Base-by-base conservation (phyloP, 1,140 invertebrate genomes). In the Conopomorpha cramerella region DNA sequence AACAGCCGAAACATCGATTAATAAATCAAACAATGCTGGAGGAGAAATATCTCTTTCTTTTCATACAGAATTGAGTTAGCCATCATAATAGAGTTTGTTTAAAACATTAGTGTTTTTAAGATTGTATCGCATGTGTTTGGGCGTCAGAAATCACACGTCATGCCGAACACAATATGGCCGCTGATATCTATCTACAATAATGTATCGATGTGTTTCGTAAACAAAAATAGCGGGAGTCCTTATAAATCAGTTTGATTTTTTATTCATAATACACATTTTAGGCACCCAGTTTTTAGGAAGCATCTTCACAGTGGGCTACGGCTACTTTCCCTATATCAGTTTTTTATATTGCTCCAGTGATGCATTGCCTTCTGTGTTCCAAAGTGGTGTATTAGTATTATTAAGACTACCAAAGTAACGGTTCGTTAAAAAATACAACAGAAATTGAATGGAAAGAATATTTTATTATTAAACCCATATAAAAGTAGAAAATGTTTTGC, bases 71-170 rank as follows among this genome's bases (percentile, higher is more conserved):
- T 74, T 72, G 66, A 67, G 67, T 76, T 71, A 76, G 43, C 54
- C 59, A 51, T 62, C 44, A 71, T 68, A 72, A 72, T 70, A 48
- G 64, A 72, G 67, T 72, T 71, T 76, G 71, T 72, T 71, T 71
- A 72, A 71, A 76, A 68, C 67, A 72, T 72, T 76, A 76, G 66
- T 45, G 45, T 51, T 65, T 72, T 70, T 67, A 58, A 68, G 65
- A 72, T 76, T 50, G 66, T 76, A 76, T 76, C 70, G 44, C 12
- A 30, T 15, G 30, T 71, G 57, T 76, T 70, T 72, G 70, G n/a
- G 67, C 70, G 70, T 74, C 67, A 74, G 68, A 74, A 70, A 51
- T 72, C 65, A 63, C 67, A 58, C 67, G 67, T 74, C 70, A 74
- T 70, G 63, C 70, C 50, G 70, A 71, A 72, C 57, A 41, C 65